These are phyloP conservation scores for Lissonota sp. DNA, from an alignment of 2,888 invertebrate species.

Conservation along the genomic window DNA sequence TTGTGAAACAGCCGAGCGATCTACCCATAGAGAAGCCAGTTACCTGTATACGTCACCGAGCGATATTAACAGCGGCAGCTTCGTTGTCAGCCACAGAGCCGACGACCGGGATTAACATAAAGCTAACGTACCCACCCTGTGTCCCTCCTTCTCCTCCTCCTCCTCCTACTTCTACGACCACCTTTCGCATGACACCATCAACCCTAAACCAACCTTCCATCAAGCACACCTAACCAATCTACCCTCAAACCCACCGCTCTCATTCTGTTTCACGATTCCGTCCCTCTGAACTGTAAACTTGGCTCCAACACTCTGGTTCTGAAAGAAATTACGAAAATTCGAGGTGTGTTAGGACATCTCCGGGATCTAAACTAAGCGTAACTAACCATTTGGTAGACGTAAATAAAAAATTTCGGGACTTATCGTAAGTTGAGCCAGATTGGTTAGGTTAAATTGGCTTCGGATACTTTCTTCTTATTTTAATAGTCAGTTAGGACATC, in stretches of 20 bases:
- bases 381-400: too few species aligned
- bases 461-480: too few species aligned
- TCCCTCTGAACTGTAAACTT: conserved; percentile 9
- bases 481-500: too few species aligned
- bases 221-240: conserved; percentile 55
- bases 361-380: too few species aligned
- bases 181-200: conserved; percentile 54
- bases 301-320: too few species aligned
- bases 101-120: conserved; percentile 80
- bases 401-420: too few species aligned
- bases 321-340: too few species aligned
- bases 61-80: conserved; percentile 82
- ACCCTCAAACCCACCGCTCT: conserved; percentile 44
- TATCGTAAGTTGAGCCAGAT: too few species aligned
- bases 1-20: conserved; percentile 62
- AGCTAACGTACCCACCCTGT: conserved; percentile 74
- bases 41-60: conserved; percentile 78
- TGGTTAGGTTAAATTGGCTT: too few species aligned
- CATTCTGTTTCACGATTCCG: background rate
- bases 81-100: conserved; percentile 80
- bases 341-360: too few species aligned
- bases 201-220: conserved; percentile 70
- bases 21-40: conserved; percentile 72
- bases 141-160: conserved; percentile 64
- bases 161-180: conserved; percentile 67